Conservation (phyloP, 2,888 invertebrate species). For the Anagyrus pseudococci region DNA sequence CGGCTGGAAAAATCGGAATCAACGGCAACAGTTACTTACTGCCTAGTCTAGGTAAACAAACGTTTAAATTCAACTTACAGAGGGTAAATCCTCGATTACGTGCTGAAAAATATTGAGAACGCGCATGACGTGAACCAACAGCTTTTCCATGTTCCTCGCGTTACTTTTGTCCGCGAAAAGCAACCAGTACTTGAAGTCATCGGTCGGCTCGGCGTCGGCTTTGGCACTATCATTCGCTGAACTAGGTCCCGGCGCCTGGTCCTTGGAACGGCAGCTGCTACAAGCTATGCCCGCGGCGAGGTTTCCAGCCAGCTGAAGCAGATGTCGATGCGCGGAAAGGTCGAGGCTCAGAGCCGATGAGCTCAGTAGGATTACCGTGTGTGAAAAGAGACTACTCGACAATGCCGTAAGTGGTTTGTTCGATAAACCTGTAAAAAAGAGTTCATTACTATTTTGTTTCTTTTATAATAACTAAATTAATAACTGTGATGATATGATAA, state of each 20-base stretch:
- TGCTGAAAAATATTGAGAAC: slow-evolving; percentile 78
- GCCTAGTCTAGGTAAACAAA: too few relatives aligned
- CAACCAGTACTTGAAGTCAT: slow-evolving; percentile 47
- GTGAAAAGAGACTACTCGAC: slow-evolving; percentile 54
- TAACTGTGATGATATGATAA: too few relatives aligned
- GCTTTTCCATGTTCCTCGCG: slow-evolving; percentile 64
- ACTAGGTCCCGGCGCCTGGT: neutral
- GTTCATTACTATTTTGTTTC: too few relatives aligned
- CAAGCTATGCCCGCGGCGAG: slow-evolving; percentile 56
- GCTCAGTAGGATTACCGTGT: slow-evolving; percentile 60
- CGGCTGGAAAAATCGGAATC: slow-evolving; percentile 13
- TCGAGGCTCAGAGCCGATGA: slow-evolving; percentile 65
- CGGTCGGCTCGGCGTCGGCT: slow-evolving; percentile 3
- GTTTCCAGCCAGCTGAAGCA: slow-evolving; percentile 61
- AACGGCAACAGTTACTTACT: too few relatives aligned
- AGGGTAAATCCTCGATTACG: slow-evolving; percentile 71
- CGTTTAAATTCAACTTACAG: slow-evolving; percentile 42
- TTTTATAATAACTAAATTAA: too few relatives aligned
- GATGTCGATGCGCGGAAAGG: slow-evolving; percentile 61
- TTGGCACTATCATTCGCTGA: neutral
- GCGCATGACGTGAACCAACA: slow-evolving; percentile 73
- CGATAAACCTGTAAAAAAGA: slow-evolving; percentile 21
- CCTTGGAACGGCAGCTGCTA: slow-evolving; percentile 8
- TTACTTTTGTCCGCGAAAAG: slow-evolving; percentile 58
- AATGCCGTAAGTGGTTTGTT: slow-evolving; percentile 41